Conservation (phyloP, 1,140 invertebrate species). For the Dendroctonus valens region DNA sequence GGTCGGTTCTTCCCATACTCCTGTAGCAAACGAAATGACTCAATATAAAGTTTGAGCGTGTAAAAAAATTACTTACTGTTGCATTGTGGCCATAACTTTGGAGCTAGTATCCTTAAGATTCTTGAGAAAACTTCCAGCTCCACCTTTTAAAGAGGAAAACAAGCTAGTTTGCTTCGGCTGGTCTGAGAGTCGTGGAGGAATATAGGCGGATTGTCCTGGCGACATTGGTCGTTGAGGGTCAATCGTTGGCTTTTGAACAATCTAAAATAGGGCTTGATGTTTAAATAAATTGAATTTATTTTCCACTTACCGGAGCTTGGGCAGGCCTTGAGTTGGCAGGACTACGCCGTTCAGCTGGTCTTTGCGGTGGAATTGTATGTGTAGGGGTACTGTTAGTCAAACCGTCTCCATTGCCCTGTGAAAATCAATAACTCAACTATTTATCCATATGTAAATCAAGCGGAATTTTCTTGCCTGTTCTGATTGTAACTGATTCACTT, state of each 20-base stretch:
- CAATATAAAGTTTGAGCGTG: constrained; percentile 3
- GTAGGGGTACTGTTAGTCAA: constrained; percentile 9
- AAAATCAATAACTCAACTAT: constrained; percentile 1
- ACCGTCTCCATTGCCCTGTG: constrained; percentile 21
- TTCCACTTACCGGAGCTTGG: constrained; percentile 26
- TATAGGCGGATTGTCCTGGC: background rate
- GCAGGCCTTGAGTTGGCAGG: constrained; percentile 37
- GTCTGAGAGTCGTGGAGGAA: constrained; percentile 36
- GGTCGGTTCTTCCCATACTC: constrained; percentile 81
- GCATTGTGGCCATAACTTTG: constrained; percentile 95
- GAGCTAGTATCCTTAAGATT: constrained; percentile 95
- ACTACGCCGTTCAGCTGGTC: constrained; percentile 41
- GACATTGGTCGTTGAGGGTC: background rate
- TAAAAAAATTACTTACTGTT: constrained; percentile 68
- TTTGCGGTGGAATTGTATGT: constrained; percentile 45
- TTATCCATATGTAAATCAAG: background rate
- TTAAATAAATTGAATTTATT: too few species aligned
- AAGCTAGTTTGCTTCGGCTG: constrained; percentile 55
- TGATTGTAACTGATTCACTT: constrained; percentile 4
- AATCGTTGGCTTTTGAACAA: too few species aligned
- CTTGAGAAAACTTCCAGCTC: constrained; percentile 83
- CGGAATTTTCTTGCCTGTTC: constrained; percentile 14
- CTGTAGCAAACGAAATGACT: constrained; percentile 53
- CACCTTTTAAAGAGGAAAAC: constrained; percentile 79
- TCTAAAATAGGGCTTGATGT: too few species aligned